Evolutionary conservation across 2,797 vertebrate species (phyloP), one percentile per base, ranked within the genome.

Genomic region (Vireo griseus): DNA sequence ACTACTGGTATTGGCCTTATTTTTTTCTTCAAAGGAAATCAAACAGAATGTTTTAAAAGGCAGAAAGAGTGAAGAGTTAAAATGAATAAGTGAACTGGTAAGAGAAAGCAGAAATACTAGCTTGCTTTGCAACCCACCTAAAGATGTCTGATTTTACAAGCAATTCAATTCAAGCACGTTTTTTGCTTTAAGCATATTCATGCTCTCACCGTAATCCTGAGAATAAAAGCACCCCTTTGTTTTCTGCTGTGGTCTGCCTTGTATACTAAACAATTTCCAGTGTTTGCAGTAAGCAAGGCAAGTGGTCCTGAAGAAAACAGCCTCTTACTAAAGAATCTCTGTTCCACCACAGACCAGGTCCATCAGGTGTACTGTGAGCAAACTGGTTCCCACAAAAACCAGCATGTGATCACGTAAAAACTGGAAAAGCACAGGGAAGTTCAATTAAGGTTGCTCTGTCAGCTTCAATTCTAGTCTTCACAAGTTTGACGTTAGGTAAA

Each of bases 111-210:
- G 55, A 84, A 93, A 66, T 59, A 57, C 14, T 33, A 66, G 37
- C 40, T 81, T 37, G 51, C 65, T 69, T 63, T 85, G 59, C 75
- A 92, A 73, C 10, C 13, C 73, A 72, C 25, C 72, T 84, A 78
- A 76, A 81, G 31, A 84, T 42, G 50, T 22, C 85, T 65, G 66
- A 69, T 86, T 94, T 92, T 92, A 87, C 45, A 95, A 88, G 69
- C 55, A 93, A 90, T 44, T 86, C 62, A 78, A 65, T 37, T 78
- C 47, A 81, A 76, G 66, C 31, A 58, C 22, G 35, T 57, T 93
- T 88, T 94, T 78, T 73, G 33, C 79, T 96, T 59, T 59, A 88
- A 90, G 62, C 21, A 84, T 51, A 39, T 12, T 55, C 31, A 54
- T 13, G 45, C 26, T 88, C 21, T 73, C 69, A 59, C 58, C 3